A percentile compares a stretch with the other conserved stretches of the same genome.
phyloP scores from a whole-genome alignment of 2,113 vertebrate genomes.

The Irena cyanogastra region DNA sequence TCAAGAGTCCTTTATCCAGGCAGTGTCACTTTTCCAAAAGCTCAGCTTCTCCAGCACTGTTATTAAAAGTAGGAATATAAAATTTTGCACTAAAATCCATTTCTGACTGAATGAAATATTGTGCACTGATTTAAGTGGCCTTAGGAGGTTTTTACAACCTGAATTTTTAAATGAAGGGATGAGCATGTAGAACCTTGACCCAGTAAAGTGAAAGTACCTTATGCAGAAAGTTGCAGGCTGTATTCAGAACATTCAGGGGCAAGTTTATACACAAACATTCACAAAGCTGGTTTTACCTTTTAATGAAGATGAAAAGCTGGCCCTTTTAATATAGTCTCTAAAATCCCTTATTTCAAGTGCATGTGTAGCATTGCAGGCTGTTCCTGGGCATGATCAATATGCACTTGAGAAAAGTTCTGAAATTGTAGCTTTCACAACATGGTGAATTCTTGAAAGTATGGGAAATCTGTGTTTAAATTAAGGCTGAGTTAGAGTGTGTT shows the following conservation, averaged over 20 bases:
- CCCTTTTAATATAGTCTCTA: background rate
- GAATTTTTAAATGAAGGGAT: background rate
- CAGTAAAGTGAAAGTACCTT: background rate
- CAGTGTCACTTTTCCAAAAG: background rate
- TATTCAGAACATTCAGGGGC: background rate
- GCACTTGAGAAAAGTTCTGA: conserved; percentile 41
- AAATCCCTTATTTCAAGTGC: background rate
- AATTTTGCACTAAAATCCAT: background rate
- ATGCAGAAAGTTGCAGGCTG: background rate
- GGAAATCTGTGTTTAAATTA: conserved; percentile 66
- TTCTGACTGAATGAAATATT: background rate
- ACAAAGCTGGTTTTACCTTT: background rate
- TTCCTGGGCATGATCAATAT: conserved; percentile 13
- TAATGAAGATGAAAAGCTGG: background rate
- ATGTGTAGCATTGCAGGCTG: background rate
- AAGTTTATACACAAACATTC: background rate
- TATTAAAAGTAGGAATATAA: background rate
- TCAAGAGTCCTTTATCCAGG: background rate
- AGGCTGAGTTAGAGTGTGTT: conserved; percentile 68
- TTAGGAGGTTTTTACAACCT: background rate
- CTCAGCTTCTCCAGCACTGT: background rate
- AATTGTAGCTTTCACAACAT: conserved; percentile 25
- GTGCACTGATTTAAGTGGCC: background rate
- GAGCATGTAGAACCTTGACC: background rate
- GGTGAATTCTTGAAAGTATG: conserved; percentile 56